Conservation (phyloP, 2,797 vertebrate genomes). For the Pampus argenteus region DNA sequence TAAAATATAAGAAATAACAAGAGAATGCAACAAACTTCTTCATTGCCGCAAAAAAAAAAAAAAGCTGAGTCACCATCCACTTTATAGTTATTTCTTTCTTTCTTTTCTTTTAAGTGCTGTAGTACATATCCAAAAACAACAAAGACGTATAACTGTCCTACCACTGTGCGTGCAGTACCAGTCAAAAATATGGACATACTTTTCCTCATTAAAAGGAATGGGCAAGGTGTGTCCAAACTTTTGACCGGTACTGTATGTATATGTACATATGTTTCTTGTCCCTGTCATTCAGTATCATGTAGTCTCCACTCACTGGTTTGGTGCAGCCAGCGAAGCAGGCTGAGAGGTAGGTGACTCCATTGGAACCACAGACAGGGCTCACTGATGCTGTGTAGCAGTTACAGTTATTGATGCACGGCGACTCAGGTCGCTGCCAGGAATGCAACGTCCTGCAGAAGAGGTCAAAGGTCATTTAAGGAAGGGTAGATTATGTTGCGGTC, state of each 20-base stretch:
- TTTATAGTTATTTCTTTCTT: too few relatives aligned
- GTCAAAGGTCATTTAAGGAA: slow-evolving; percentile 49
- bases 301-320: slow-evolving; percentile 85
- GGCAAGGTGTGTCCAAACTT: too few relatives aligned
- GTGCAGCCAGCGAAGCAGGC: slow-evolving; percentile 98
- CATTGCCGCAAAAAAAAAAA: too few relatives aligned
- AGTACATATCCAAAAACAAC: too few relatives aligned
- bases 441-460: slow-evolving; percentile 78
- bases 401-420: slow-evolving; percentile 93
- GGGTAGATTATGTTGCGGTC: neutral
- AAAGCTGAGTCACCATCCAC: too few relatives aligned
- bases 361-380: slow-evolving; percentile 96
- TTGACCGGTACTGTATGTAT: neutral
- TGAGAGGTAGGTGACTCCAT: slow-evolving; percentile 96
- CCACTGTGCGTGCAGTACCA: too few relatives aligned
- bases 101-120: too few relatives aligned
- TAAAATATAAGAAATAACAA: too few relatives aligned
- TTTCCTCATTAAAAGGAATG: too few relatives aligned
- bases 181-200: too few relatives aligned
- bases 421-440: slow-evolving; percentile 86
- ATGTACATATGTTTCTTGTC: neutral
- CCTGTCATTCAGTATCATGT: neutral
- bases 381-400: slow-evolving; percentile 96
- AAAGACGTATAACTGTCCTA: too few relatives aligned
- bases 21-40: too few relatives aligned